These are phyloP conservation scores for Muraenolepis orangiensis DNA, from an alignment of 2,797 vertebrate species.

Conservation along the genomic window DNA sequence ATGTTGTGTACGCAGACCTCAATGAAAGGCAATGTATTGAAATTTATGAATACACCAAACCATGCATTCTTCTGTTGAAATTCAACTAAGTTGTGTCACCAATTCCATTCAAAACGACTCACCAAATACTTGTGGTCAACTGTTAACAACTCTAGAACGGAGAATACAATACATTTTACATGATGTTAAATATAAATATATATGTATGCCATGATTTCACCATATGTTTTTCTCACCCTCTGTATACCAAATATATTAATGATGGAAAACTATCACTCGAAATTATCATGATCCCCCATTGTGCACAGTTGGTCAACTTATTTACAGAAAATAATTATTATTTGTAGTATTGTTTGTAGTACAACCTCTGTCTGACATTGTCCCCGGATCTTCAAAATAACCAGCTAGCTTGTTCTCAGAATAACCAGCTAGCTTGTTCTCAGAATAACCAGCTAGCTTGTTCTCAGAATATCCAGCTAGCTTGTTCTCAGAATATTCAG, in stretches of 20 bases:
- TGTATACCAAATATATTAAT: slow-evolving; percentile 68
- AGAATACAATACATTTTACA: no score
- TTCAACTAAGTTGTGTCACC: slow-evolving; percentile 20
- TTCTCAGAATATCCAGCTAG: no score
- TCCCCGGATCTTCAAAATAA: no score
- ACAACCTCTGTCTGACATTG: no score
- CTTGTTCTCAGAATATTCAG: no score
- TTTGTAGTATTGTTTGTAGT: no score
- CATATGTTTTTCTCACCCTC: slow-evolving; percentile 18
- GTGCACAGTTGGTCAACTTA: neutral
- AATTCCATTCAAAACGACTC: slow-evolving; percentile 30
- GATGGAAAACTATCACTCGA: slow-evolving; percentile 40
- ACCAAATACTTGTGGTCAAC: slow-evolving; percentile 22
- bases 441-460: no score
- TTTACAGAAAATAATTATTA: neutral
- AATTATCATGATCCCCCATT: slow-evolving; percentile 1
- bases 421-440: no score
- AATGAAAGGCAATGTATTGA: slow-evolving; percentile 52
- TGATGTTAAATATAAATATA: no score
- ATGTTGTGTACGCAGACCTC: slow-evolving; percentile 47
- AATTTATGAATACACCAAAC: slow-evolving; percentile 35
- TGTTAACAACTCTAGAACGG: slow-evolving; percentile 29
- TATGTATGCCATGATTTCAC: neutral
- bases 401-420: no score
- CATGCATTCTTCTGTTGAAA: slow-evolving; percentile 25